Evolutionary conservation across 2,888 invertebrate genomes (phyloP).

Genomic region (Slavum lentiscoides): DNA sequence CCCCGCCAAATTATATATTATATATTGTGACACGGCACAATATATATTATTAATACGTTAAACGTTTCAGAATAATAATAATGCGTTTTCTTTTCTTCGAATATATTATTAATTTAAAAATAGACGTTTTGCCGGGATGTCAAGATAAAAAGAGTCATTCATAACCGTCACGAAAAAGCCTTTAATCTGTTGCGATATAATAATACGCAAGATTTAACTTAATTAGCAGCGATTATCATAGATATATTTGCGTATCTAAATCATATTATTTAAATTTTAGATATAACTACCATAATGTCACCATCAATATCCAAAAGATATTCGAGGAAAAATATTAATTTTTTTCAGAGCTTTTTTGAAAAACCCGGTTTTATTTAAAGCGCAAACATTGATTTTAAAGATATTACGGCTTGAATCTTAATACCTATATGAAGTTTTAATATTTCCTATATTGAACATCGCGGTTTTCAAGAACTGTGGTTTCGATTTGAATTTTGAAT

Average conservation of each 20-base stretch:
- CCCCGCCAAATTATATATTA: no score
- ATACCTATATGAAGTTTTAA: no score
- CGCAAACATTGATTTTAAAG: no score
- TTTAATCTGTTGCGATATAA: neutral
- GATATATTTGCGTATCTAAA: neutral
- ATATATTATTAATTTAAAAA: neutral
- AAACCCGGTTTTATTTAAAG: no score
- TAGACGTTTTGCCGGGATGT: neutral
- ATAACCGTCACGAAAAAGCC: constrained; percentile 4
- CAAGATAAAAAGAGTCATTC: constrained; percentile 21
- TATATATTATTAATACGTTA: neutral
- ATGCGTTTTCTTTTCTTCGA: neutral
- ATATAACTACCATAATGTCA: neutral
- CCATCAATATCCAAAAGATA: no score
- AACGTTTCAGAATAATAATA: constrained; percentile 13
- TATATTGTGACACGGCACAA: no score
- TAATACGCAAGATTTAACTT: neutral
- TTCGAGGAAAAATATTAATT: neutral
- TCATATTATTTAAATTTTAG: neutral
- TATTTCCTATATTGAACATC: no score
- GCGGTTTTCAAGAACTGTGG: no score
- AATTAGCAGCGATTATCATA: neutral
- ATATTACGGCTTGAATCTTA: no score
- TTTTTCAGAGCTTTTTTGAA: no score
- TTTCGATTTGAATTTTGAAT: no score